Conservation (phyloP, 2,113 vertebrate species). For the Anas platyrhynchos region DNA sequence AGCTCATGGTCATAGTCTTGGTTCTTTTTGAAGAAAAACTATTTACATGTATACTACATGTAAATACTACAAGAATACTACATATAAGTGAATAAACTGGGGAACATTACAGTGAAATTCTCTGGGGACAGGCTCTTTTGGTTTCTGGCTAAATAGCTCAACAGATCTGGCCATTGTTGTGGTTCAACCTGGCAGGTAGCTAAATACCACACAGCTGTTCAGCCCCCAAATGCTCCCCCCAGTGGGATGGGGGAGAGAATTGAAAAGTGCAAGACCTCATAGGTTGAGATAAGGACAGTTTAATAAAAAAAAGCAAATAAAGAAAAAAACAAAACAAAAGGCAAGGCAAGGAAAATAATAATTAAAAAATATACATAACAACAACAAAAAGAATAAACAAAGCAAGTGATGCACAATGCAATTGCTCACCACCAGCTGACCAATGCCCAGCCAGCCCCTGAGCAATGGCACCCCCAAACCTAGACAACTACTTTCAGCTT, state of each 20-base stretch:
- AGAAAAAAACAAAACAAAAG: not conserved
- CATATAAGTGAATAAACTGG: not conserved
- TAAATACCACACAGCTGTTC: not conserved
- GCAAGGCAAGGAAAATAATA: not conserved
- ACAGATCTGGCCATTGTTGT: not conserved
- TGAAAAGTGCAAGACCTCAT: not conserved
- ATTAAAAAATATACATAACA: not conserved
- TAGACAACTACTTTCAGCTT: not conserved
- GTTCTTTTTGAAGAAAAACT: not conserved
- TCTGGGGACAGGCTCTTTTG: not conserved
- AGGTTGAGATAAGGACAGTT: not conserved
- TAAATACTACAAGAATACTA: not conserved
- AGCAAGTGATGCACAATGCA: not conserved
- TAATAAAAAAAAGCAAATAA: not conserved
- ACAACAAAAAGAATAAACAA: not conserved
- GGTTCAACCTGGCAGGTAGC: not conserved
- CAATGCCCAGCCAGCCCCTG: not conserved
- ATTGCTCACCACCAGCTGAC: too few relatives aligned
- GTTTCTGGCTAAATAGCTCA: not conserved
- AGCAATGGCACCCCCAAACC: not conserved
- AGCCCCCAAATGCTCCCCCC: not conserved
- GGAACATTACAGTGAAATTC: not conserved
- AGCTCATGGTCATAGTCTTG: not conserved
- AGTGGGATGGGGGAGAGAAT: not conserved
- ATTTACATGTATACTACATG: too few relatives aligned